Percentiles rank a stretch among this genome's conserved stretches.
phyloP scores from a whole-genome alignment of 2,888 invertebrate genomes.

The Drosophila mimica region DNA sequence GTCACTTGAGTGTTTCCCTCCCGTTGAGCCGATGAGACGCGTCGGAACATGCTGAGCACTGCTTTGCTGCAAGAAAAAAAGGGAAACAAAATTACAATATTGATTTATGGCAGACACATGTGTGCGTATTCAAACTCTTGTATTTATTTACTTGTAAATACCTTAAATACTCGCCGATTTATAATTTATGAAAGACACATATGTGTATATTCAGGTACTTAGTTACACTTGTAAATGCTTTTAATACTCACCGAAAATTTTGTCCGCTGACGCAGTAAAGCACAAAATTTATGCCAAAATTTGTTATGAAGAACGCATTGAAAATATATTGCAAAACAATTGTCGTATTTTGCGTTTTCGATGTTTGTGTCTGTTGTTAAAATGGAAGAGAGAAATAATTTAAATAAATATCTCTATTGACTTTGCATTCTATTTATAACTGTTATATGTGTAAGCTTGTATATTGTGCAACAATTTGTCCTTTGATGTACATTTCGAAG shows the following conservation, averaged over 20 bases:
- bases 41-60: slow-evolving; percentile 83
- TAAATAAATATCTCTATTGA: background rate
- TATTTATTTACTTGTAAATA: background rate
- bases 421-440: background rate
- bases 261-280: slow-evolving; percentile 93
- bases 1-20: slow-evolving; percentile 85
- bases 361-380: slow-evolving; percentile 83
- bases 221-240: background rate
- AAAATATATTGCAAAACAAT: slow-evolving; percentile 88
- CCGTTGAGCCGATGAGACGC: slow-evolving; percentile 77
- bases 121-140: background rate
- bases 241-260: slow-evolving; percentile 88
- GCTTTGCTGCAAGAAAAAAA: slow-evolving; percentile 78
- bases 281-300: slow-evolving; percentile 93
- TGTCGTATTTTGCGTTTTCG: slow-evolving; percentile 84
- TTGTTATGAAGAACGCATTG: slow-evolving; percentile 90
- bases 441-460: background rate
- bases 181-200: background rate
- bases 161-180: slow-evolving; percentile 84
- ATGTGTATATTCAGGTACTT: background rate
- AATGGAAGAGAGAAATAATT: background rate
- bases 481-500: background rate
- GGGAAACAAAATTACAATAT: slow-evolving; percentile 19
- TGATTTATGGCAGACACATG: slow-evolving; percentile 1
- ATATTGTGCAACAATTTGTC: background rate